Evolutionary conservation across 2,797 vertebrate genomes (phyloP).

Genomic region (Sebastes steindachneri): DNA sequence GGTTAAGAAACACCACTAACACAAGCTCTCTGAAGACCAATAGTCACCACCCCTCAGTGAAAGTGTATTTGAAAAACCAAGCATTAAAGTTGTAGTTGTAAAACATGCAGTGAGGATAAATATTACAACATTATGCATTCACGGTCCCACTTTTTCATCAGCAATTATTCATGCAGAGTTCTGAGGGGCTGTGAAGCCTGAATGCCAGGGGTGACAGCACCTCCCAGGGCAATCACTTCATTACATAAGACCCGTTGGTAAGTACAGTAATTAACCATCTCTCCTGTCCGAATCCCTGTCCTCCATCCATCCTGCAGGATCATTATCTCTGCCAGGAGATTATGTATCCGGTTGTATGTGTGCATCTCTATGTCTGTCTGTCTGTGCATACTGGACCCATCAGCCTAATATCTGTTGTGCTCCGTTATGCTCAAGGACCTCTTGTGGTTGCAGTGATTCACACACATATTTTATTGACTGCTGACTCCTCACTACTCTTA

Average conservation of each 20-base stretch:
- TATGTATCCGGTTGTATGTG: not conserved
- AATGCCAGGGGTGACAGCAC: not conserved
- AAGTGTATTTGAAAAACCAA: not conserved
- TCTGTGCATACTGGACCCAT: not conserved
- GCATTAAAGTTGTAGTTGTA: not conserved
- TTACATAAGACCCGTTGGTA: not conserved
- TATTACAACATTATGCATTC: not conserved
- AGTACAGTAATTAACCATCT: conserved; percentile 4
- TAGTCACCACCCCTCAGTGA: too few relatives aligned
- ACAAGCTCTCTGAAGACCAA: not conserved
- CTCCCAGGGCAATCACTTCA: not conserved
- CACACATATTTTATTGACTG: not conserved
- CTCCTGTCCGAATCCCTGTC: not conserved
- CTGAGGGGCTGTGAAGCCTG: not conserved
- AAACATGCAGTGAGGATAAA: not conserved
- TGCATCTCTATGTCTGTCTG: not conserved
- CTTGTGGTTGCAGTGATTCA: not conserved
- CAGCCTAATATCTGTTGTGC: not conserved
- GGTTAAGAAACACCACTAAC: not conserved
- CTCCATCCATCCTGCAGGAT: not conserved
- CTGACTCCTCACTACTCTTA: not conserved
- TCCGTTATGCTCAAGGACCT: not conserved
- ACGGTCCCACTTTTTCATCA: not conserved
- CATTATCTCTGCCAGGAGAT: not conserved
- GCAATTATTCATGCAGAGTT: not conserved